Percentiles rank a stretch among this genome's conserved stretches.
These are phyloP conservation scores for Eira barbara DNA, from an alignment of 2,113 vertebrate genomes.

Conservation along the genomic window DNA sequence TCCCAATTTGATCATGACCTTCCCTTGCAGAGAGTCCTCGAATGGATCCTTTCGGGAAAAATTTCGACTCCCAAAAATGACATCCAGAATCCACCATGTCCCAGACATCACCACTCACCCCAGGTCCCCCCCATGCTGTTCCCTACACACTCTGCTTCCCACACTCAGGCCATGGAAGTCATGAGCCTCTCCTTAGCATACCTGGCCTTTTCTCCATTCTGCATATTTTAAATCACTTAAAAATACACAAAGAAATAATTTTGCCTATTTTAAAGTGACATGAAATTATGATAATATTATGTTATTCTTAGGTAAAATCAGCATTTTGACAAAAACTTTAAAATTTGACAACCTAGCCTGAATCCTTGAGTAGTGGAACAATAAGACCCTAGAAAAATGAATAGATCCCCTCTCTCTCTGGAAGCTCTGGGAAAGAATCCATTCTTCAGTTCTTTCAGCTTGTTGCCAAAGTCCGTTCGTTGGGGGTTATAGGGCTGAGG, in stretches of 20 bases:
- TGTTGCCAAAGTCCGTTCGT: not conserved
- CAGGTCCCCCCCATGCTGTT: accelerated
- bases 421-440: not conserved
- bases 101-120: not conserved
- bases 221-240: not conserved
- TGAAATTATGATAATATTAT: not conserved
- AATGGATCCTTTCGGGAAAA: not conserved
- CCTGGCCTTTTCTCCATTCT: not conserved
- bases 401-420: not conserved
- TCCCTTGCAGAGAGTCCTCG: not conserved
- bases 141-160: not conserved
- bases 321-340: not conserved
- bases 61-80: accelerated
- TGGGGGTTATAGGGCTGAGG: not conserved
- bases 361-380: not conserved
- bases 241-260: not conserved
- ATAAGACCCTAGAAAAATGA: not conserved
- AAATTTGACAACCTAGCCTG: not conserved
- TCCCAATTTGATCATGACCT: not conserved
- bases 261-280: not conserved
- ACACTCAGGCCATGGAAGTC: not conserved
- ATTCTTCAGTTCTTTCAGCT: not conserved
- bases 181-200: not conserved
- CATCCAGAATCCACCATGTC: not conserved
- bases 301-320: not conserved